phyloP scores from a whole-genome alignment of 2,888 invertebrate species.

The Escarpia spicata region DNA sequence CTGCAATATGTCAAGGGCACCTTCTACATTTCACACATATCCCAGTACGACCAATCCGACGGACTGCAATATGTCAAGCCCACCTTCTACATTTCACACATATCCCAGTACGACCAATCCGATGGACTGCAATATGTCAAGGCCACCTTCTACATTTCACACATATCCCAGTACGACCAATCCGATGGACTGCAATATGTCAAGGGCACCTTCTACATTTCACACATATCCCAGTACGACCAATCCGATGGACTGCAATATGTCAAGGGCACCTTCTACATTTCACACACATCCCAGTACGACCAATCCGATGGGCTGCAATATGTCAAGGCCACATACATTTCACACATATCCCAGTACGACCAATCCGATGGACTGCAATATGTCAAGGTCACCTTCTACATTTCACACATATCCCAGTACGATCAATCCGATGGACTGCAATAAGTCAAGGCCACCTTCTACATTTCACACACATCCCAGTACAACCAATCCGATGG shows the following conservation, averaged over 20 bases:
- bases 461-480: conserved; percentile 34
- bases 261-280: neutral
- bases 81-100: conserved; percentile 73
- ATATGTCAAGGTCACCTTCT: conserved; percentile 35
- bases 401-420: conserved; percentile 78
- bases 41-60: conserved; percentile 66
- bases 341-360: conserved; percentile 79
- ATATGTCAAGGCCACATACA: conserved; percentile 35
- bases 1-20: conserved; percentile 67
- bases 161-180: conserved; percentile 74
- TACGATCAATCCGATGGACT: conserved; percentile 75
- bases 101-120: conserved; percentile 71
- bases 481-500: conserved; percentile 71
- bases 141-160: conserved; percentile 69
- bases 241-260: conserved; percentile 74
- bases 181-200: conserved; percentile 74
- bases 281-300: conserved; percentile 56
- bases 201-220: conserved; percentile 64
- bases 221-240: conserved; percentile 77
- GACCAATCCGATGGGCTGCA: conserved; percentile 74
- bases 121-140: conserved; percentile 73
- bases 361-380: conserved; percentile 74
- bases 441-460: conserved; percentile 39
- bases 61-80: conserved; percentile 73
- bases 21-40: conserved; percentile 78